phyloP scores from a whole-genome alignment of 2,113 vertebrate genomes.

The Choloepus hoffmanni region DNA sequence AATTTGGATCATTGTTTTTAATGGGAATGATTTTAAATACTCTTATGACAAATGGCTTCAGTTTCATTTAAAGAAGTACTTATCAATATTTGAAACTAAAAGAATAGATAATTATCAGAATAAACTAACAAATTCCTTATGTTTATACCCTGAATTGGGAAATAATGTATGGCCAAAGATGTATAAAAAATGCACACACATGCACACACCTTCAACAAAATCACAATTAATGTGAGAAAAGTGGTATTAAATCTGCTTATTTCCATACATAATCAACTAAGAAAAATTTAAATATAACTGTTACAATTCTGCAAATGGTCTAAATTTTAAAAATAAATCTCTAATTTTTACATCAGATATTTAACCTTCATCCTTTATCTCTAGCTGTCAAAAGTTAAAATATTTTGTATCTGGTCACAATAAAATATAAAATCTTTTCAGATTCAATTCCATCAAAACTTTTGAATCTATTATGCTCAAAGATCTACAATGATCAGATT shows the following conservation, averaged over 20 bases:
- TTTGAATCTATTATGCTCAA: conserved; percentile 34
- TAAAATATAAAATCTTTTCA: conserved; percentile 45
- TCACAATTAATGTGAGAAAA: conserved; percentile 21
- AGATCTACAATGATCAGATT: conserved; percentile 12
- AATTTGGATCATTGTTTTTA: conserved; percentile 64
- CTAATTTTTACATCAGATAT: conserved; percentile 39
- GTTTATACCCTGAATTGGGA: not conserved
- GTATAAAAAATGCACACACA: not conserved
- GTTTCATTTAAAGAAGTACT: conserved; percentile 46
- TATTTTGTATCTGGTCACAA: conserved; percentile 36
- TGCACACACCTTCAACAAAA: not conserved
- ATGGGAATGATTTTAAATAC: conserved; percentile 53
- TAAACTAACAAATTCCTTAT: not conserved
- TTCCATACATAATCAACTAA: not conserved
- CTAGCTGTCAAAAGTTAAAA: conserved; percentile 61
- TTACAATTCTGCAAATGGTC: not conserved
- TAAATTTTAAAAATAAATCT: not conserved
- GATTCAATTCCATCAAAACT: conserved; percentile 16
- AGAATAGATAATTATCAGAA: conserved; percentile 6
- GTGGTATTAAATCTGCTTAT: not conserved
- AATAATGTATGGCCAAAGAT: not conserved
- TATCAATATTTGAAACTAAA: conserved; percentile 49
- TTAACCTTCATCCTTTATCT: conserved; percentile 28
- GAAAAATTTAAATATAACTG: not conserved
- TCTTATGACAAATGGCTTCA: conserved; percentile 41